Evolutionary conservation across 2,888 invertebrate genomes (phyloP), one percentile per base, ranked within the genome.

Genomic region (Strigamia maritima): DNA sequence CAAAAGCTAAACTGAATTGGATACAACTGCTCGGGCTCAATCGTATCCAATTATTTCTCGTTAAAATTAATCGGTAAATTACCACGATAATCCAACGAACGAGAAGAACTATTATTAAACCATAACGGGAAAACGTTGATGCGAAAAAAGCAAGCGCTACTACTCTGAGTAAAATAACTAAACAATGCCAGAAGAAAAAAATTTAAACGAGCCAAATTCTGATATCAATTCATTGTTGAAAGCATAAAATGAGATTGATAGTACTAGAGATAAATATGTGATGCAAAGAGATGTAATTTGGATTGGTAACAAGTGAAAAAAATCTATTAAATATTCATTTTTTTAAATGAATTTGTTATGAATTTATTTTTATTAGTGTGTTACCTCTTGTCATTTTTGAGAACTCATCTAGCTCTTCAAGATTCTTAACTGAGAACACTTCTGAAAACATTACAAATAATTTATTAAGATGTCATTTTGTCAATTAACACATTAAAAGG

Each of bases 191-290:
- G n/a, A 96, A 80, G 92, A 84, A 79, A 94, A 92, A 85, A 95
- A 94, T 81, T 94, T 87, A 7, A 89, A 85, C 12, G 92, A 91
- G 19, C 94, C 94, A 10, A 87, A 84, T 88, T 90, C 89, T 76
- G 90, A 90, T 83, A 95, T 92, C 84, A 94, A 93, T 78, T 96
- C 89, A 79, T 94, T 90, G 22, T 92, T 91, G 81, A 94, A 90
- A 86, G 94, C 93, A 86, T 95, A 97, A 12, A 93, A 92, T 0
- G 93, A 93, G 87, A 97, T 89, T 78, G 94, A 93, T 95, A 95
- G 96, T 0, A 94, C 93, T 90, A 96, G 91, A 81, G 94, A 94
- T n/a, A 92, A 87, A 81, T 95, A 89, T 0, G 95, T 95, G 35
- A 92, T 92, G 2, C 89, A 88, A 80, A 94, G 92, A 0, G 94